These are phyloP conservation scores for Diplogasteroides magnus DNA, from an alignment of 1,140 invertebrate genomes.

Conservation along the genomic window DNA sequence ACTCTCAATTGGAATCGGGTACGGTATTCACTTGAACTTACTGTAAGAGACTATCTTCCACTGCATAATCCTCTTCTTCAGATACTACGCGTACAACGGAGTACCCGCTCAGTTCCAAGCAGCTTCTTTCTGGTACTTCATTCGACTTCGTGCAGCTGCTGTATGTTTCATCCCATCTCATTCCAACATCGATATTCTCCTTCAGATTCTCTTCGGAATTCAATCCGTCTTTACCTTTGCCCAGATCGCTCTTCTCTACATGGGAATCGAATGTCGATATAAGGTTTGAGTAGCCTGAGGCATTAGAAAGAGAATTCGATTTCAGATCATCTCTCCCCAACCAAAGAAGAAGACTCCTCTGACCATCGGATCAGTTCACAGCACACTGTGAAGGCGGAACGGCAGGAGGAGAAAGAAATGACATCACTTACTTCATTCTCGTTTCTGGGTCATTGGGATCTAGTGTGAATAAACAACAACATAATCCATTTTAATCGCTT, in stretches of 20 bases:
- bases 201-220: not conserved
- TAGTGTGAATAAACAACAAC: too few species aligned
- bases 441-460: too few species aligned
- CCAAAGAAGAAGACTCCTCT: too few species aligned
- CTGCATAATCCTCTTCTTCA: too few species aligned
- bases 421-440: too few species aligned
- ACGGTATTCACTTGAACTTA: not conserved
- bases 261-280: not conserved
- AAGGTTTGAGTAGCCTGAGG: too few species aligned
- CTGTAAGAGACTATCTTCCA: not conserved
- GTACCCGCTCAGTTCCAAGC: not conserved
- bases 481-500: too few species aligned
- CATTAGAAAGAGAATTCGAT: too few species aligned
- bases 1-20: not conserved
- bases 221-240: not conserved
- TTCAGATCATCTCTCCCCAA: too few species aligned
- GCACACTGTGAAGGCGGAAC: too few species aligned
- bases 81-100: not conserved
- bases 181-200: not conserved
- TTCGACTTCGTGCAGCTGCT: not conserved
- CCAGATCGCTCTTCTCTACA: not conserved
- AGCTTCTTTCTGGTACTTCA: not conserved
- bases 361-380: too few species aligned
- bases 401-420: too few species aligned
- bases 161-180: not conserved